phyloP scores from a whole-genome alignment of 2,797 vertebrate species.

The Notamacropus eugenii region DNA sequence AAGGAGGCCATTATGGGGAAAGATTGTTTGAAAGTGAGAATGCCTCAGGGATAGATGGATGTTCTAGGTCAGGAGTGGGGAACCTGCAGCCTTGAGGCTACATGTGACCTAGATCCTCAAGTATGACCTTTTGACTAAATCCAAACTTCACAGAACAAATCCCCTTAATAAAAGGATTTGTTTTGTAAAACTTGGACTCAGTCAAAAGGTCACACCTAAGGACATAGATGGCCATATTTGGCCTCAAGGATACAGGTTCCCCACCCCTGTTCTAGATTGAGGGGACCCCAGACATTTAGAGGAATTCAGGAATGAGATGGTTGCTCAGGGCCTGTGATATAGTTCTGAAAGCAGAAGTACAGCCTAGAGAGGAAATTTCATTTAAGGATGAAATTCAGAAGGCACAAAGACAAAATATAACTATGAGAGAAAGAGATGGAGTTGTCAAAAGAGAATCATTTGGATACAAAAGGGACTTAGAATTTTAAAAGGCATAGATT shows the following conservation, averaged over 20 bases:
- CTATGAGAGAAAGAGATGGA: background rate
- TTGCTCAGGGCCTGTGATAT: background rate
- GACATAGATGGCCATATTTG: too few species aligned
- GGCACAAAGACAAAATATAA: background rate
- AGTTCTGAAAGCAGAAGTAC: background rate
- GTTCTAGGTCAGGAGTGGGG: background rate
- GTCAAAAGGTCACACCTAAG: too few species aligned
- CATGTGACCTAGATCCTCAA: too few species aligned
- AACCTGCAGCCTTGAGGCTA: too few species aligned
- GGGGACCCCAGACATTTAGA: background rate
- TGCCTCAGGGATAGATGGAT: background rate
- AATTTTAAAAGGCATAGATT: background rate
- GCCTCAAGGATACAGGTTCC: too few species aligned
- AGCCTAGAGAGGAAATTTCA: background rate
- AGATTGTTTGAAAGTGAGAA: background rate
- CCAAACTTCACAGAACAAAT: too few species aligned
- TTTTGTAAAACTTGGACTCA: too few species aligned
- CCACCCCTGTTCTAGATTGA: background rate
- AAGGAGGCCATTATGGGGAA: background rate
- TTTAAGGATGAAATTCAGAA: background rate
- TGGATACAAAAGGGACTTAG: background rate
- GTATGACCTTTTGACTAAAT: too few species aligned
- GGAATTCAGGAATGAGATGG: background rate
- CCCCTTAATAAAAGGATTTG: too few species aligned
- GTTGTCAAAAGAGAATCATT: background rate